phyloP scores from a whole-genome alignment of 2,797 vertebrate species.

The Margarornis squamiger region DNA sequence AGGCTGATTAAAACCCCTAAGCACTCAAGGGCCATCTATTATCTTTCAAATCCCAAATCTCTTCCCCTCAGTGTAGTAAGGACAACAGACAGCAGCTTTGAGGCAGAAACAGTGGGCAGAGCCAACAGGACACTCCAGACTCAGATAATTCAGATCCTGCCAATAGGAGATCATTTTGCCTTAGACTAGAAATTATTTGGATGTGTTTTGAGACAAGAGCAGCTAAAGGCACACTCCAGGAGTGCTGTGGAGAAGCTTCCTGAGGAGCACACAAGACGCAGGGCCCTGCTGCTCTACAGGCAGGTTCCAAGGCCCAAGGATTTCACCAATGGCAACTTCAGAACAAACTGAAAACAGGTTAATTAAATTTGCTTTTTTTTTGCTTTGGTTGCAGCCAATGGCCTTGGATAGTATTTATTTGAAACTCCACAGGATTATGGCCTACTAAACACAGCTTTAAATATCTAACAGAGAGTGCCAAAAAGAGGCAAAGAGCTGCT shows the following conservation, averaged over 20 bases:
- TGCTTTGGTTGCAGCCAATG: not conserved
- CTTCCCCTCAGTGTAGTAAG: not conserved
- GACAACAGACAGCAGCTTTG: not conserved
- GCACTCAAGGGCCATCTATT: not conserved
- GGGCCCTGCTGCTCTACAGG: not conserved
- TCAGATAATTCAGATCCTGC: not conserved
- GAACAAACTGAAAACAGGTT: not conserved
- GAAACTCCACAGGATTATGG: not conserved
- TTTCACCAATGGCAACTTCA: not conserved
- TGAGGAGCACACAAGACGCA: not conserved
- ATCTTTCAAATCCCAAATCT: not conserved
- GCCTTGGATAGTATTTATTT: not conserved
- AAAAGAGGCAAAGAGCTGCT: not conserved
- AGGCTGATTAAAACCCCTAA: not conserved
- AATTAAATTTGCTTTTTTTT: not conserved
- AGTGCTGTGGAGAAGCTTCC: not conserved
- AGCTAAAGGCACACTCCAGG: not conserved
- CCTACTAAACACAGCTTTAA: not conserved
- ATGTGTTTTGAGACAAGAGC: not conserved
- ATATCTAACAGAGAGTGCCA: not conserved
- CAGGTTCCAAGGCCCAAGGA: not conserved
- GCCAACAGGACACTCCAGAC: not conserved
- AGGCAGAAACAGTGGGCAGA: not conserved
- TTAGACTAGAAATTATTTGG: not conserved
- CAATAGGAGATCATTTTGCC: not conserved